Evolutionary conservation across 2,797 vertebrate genomes (phyloP), one percentile per base, ranked within the genome.

Genomic region (Esox lucius): DNA sequence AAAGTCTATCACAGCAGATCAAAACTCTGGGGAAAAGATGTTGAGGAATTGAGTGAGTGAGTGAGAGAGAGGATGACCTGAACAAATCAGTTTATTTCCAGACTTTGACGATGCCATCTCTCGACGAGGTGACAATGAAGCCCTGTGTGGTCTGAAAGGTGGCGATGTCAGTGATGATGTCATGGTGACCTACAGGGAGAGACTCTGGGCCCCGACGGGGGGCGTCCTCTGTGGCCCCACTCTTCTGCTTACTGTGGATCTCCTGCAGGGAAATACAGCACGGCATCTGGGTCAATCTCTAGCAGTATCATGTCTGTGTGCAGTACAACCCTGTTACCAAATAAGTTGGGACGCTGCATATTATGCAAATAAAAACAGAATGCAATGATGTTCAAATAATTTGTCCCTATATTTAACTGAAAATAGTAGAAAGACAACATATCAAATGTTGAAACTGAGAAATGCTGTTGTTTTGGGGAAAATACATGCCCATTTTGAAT

Each of bases 71-170:
- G 12, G 72, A 31, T 24, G 19, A 33, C 42, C 26, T 59, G 35
- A 42, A 7, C 24, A 68, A 12, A 2, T 24, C 5, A 0, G 46
- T 2, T 92, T 89, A 99, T 85, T 99, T 99, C 98, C 97, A 99
- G 17, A 99, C 98, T 89, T 99, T 99, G 75, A 99, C 97, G 46
- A 99, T 98, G 15, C 98, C 98, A 79, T 99, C 98, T 78, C 97
- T 92, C 70, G 98, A 99, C 0, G 97, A 96, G 2, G 97, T 99
- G 73, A 98, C 96, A 77, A 99, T 99, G 92, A 99, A 99, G 75
- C 97, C 98, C 89, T 99, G 98, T 0, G 97, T 98, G 11, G 97
- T 99, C 93, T 99, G 97, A 85, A 99, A 99, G 73, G 97, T 98
- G 68, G 97, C 97, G 0, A 99, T 93, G 82, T 99, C 98, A 0